Conservation (phyloP, 2,113 vertebrate genomes). For the Pitta sordida region DNA sequence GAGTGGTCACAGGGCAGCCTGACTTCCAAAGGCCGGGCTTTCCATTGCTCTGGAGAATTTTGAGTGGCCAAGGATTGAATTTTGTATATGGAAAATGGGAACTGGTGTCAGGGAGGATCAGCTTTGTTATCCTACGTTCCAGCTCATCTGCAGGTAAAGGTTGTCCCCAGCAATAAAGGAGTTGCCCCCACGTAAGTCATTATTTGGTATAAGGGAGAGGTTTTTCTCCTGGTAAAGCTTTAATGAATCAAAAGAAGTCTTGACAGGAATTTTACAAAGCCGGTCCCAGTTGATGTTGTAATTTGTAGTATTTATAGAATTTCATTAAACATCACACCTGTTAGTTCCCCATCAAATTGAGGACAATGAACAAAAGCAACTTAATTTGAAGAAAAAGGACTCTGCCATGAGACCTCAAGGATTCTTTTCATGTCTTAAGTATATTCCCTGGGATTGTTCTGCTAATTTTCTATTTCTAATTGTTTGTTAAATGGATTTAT, state of each 20-base stretch:
- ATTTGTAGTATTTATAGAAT: neutral
- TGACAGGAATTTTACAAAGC: neutral
- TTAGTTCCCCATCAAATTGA: neutral
- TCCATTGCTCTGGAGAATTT: too few species aligned
- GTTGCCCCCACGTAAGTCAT: accelerated
- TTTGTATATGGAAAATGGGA: neutral
- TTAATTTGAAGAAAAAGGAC: neutral
- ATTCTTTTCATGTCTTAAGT: neutral
- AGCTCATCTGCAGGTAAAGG: neutral
- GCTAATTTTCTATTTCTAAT: neutral
- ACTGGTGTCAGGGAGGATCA: neutral
- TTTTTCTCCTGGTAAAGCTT: neutral
- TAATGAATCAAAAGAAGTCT: neutral
- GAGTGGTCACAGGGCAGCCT: too few species aligned
- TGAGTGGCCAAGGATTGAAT: neutral
- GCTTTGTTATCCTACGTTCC: accelerated
- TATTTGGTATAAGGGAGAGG: neutral
- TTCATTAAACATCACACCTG: neutral
- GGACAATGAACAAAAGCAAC: neutral
- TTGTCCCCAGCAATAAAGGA: neutral
- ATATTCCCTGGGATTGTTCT: neutral
- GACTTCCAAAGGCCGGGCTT: neutral
- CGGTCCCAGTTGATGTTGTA: neutral
- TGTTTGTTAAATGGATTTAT: neutral
- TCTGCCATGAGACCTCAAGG: neutral